Conservation (phyloP, 2,797 vertebrate species). For the Enteromius fasciolatus region DNA sequence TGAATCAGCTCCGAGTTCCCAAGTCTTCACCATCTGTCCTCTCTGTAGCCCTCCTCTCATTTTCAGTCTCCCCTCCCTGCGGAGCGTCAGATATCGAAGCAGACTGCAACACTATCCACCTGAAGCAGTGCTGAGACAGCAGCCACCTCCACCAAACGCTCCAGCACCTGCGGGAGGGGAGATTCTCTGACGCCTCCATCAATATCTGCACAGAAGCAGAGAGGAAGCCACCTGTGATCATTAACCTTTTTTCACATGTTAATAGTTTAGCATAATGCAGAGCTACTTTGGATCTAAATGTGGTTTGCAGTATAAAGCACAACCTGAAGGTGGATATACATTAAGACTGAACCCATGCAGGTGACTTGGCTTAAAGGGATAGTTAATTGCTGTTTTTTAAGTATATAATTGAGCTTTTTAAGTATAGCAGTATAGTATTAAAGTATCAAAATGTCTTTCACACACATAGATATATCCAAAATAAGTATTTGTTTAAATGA, state of each 20-base stretch:
- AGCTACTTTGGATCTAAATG: background rate
- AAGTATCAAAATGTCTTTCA: too few species aligned
- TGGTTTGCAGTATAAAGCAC: background rate
- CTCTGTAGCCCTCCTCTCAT: conserved; percentile 54
- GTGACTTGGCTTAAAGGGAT: background rate
- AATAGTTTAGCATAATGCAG: conserved; percentile 28
- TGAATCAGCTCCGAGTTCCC: conserved; percentile 22
- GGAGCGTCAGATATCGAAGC: conserved; percentile 46
- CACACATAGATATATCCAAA: too few species aligned
- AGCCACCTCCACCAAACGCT: conserved; percentile 13
- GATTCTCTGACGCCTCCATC: conserved; percentile 20
- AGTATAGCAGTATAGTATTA: background rate
- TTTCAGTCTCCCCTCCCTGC: conserved; percentile 37
- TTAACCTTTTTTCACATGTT: background rate
- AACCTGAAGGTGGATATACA: background rate
- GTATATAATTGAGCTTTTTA: too few species aligned
- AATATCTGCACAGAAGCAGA: conserved; percentile 32
- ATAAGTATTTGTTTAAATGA: too few species aligned
- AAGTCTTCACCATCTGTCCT: conserved; percentile 38
- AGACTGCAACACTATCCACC: conserved; percentile 40
- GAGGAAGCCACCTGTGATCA: conserved; percentile 18
- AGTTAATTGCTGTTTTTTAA: too few species aligned
- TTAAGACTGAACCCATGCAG: background rate
- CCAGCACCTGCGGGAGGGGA: conserved; percentile 22
- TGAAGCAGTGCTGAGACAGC: conserved; percentile 44